Base-by-base conservation (phyloP, 1,140 invertebrate genomes). In the Macrostomum lignano region DNA sequence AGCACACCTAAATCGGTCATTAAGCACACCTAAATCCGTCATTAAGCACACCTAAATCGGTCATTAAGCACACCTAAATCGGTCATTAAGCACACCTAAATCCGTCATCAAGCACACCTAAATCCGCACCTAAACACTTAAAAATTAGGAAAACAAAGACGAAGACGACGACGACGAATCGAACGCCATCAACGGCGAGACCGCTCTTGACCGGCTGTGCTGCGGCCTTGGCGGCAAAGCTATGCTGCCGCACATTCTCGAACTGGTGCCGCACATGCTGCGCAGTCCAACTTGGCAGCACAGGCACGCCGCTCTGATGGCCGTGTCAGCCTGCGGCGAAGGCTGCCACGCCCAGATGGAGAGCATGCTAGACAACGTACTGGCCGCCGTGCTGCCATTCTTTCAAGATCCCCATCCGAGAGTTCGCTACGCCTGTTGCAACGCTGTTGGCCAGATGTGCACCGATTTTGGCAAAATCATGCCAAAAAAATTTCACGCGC, bases 341-440 rank as follows among this genome's bases (percentile, higher is more conserved):
- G 88, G 88, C 10, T 93, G 82, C 47, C 75, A 86, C 48, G 81
- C 84, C 52, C 78, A 91, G 55, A 98, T 98, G 88, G 79, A 91
- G 55, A 59, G 67, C 24, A 70, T 88, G 59, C 63, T 98, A 2
- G 67, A 69, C 34, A 70, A 81, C 55, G 77, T 98, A 33, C 72
- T 94, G 51, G 68, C 74, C 35, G 51, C 49, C 19, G 71, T 94
- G 9, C 62, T 91, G 21, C 74, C 71, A 38, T 91, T 72, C 52
- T 62, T 93, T 20, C 67, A 67, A 41, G 84, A 93, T 58, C 66
- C 71, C n/a, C 78, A 88, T 62, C 78, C 78, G 9, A 62, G 79
- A 39, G 82, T 91, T 1, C 65, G 81, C 25, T 93, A 93, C 49
- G 88, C 91, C 17, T 78, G 79, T 28, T 98, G 91, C 50, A 98